phyloP scores from a whole-genome alignment of 1,140 invertebrate genomes.

The Prorops nasuta region DNA sequence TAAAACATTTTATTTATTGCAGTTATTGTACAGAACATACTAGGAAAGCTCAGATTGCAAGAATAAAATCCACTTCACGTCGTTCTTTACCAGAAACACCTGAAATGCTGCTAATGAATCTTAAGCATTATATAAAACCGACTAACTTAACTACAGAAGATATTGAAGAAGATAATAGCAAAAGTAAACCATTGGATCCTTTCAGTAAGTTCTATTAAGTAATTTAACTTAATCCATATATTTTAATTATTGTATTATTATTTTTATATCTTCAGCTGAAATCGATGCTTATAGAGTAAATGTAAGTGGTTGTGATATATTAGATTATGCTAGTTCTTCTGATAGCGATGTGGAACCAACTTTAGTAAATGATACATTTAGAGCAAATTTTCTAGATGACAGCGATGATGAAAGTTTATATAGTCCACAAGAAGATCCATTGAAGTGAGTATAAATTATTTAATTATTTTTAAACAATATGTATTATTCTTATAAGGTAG shows the following conservation, averaged over 20 bases:
- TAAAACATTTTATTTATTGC: slow-evolving; percentile 20
- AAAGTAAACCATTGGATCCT: slow-evolving; percentile 53
- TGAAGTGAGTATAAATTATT: slow-evolving; percentile 63
- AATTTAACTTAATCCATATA: neutral
- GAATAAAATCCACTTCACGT: slow-evolving; percentile 59
- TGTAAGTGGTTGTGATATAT: slow-evolving; percentile 59
- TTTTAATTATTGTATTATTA: neutral
- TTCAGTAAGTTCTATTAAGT: slow-evolving; percentile 54
- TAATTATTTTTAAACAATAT: neutral
- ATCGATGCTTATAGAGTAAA: slow-evolving; percentile 62
- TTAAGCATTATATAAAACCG: slow-evolving; percentile 59
- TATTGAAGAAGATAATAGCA: slow-evolving; percentile 33
- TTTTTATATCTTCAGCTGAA: slow-evolving; percentile 50
- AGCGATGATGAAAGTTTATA: slow-evolving; percentile 76
- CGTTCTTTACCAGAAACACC: slow-evolving; percentile 61
- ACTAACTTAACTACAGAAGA: slow-evolving; percentile 35
- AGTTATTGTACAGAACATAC: slow-evolving; percentile 69
- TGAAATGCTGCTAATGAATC: slow-evolving; percentile 60
- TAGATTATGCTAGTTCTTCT: slow-evolving; percentile 73
- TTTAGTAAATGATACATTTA: slow-evolving; percentile 65
- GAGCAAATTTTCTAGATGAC: slow-evolving; percentile 67
- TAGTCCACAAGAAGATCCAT: slow-evolving; percentile 72
- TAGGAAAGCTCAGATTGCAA: slow-evolving; percentile 59
- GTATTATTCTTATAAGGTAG: slow-evolving; percentile 10
- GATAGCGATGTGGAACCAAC: slow-evolving; percentile 71